Percentiles rank a stretch among this genome's conserved stretches.
Conservation (phyloP, 2,113 vertebrate genomes). For the Micronycteris hirsuta region DNA sequence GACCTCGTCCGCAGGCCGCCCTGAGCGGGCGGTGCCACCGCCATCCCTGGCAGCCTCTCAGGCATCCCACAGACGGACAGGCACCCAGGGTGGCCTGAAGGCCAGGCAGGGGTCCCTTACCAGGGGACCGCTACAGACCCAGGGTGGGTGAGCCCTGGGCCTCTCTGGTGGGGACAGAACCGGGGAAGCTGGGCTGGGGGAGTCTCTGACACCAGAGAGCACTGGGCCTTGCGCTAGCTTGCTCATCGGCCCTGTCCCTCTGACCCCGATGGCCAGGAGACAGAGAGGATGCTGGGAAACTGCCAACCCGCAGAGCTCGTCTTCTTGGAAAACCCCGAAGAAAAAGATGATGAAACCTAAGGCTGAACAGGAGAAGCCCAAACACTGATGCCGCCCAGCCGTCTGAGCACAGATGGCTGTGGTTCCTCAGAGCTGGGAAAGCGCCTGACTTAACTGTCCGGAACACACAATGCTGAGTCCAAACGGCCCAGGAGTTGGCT, state of each 20-base stretch:
- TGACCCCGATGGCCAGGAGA: rapidly evolving
- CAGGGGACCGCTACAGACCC: background rate
- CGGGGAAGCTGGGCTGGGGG: background rate
- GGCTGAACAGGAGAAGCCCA: background rate
- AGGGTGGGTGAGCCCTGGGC: background rate
- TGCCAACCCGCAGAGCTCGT: background rate
- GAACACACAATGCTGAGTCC: background rate
- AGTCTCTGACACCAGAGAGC: background rate
- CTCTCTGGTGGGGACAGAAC: background rate
- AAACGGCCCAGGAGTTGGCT: background rate
- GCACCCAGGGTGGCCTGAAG: rapidly evolving
- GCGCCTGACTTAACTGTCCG: background rate
- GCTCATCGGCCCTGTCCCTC: background rate
- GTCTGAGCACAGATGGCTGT: no score
- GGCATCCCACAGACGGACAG: no score
- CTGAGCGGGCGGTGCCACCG: background rate
- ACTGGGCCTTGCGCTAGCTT: rapidly evolving
- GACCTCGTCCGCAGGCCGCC: rapidly evolving
- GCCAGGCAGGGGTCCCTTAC: rapidly evolving
- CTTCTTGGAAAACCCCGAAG: background rate
- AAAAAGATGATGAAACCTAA: background rate
- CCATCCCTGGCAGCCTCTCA: background rate
- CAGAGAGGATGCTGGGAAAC: background rate
- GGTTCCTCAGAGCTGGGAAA: no score
- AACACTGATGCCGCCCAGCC: no score